Base-by-base conservation (phyloP, 2,888 invertebrate species). In the Lasius fuliginosus region DNA sequence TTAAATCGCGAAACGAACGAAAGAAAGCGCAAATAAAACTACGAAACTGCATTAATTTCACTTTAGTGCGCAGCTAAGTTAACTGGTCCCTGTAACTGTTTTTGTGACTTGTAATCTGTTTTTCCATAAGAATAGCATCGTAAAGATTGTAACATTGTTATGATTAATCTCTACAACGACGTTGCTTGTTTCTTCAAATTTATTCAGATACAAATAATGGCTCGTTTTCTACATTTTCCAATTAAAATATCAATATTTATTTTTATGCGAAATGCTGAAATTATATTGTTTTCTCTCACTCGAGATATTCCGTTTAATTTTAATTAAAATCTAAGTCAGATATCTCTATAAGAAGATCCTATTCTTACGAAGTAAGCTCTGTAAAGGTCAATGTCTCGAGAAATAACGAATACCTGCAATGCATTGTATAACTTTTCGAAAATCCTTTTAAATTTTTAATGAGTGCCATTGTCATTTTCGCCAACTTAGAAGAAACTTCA, bases 401-500 rank as follows among this genome's bases (percentile, higher is more conserved):
- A 60, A 60, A 58, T 33, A 36, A 36, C 30, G 40, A 73, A 71
- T 5, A 18, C 6, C 18, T 71, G 18, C 33, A 58, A 58, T 9
- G n/a, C 23, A 18, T 3, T 11, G 18, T 18, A 15, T n/a, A 27
- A 74, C n/a, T 74, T 58, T 42, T 46, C 18, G 46, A 23, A 56
- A 23, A 69, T 33, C 6, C 60, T 74, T 9, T 5, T 2, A 58
- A 27, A 58, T 74, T 79, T 75, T 81, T 27, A 27, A 18, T 60
- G 74, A 8, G 12, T 23, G 84, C 64, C 68, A 83, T 85, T 83
- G 84, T 87, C 83, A 56, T 71, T 85, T 87, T 64, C 73, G 79
- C 33, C 68, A 86, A 89, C 86, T 83, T 27, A 40, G 33, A 53
- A 60, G 73, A 64, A 90, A 89, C 84, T 90, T 83, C 60, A 58